Evolutionary conservation across 2,888 invertebrate species (phyloP), one percentile per base, ranked within the genome.

Genomic region (Tetanocera ferruginea): DNA sequence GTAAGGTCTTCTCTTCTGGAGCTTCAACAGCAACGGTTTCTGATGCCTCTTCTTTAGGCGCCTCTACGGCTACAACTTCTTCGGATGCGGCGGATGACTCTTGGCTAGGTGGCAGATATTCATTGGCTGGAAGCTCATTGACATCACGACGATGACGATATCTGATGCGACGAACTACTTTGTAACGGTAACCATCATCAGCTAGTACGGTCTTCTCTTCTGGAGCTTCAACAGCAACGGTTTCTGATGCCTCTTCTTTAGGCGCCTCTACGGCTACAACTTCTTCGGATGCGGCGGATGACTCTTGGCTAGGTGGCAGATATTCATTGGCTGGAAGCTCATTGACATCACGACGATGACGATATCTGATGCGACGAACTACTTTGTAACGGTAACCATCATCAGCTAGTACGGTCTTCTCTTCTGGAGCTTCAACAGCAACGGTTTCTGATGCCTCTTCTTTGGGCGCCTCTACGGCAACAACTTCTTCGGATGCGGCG

Each of bases 111-210:
- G 80, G 80, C 82, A 87, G 66, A 62, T 87, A 87, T 11, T 88
- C 87, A 62, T 77, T 81, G 51, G 84, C 80, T 64, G 82, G 82
- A 11, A 86, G 72, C 77, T 87, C 88, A 0, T 79, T 81, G 1
- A 84, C 82, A 80, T 84, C 82, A 76, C 83, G 83, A 78, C 80
- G 81, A n/a, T 78, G 78, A 57, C 80, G 81, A 52, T 78, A 78
- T 31, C 79, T 82, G 43, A 80, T 72, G 31, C 78, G 77, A 14
- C 82, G 81, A 0, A 83, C 80, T 6, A 83, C 81, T 71, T 83
- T 85, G 75, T 85, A 85, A 37, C 80, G 82, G 69, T 83, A 83
- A 19, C 82, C 82, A 77, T 80, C 76, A 69, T 78, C 76, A 49
- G 78, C 80, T 9, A 81, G 62, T 0, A 77, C 80, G 34, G 81